These are phyloP conservation scores for Stenichneumon culpator DNA, from an alignment of 2,888 invertebrate genomes.

Conservation along the genomic window DNA sequence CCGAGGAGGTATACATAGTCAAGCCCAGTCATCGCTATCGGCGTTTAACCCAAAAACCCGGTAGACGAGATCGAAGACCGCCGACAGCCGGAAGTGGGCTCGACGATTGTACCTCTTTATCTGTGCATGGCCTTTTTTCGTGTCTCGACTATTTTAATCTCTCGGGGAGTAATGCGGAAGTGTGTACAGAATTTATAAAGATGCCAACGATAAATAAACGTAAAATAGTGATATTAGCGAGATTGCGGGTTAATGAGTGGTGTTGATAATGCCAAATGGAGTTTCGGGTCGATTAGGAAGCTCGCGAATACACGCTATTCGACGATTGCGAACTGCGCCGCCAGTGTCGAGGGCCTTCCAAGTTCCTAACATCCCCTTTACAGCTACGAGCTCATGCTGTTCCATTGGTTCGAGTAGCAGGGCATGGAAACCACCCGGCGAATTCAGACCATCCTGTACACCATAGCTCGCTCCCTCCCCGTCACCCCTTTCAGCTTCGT, in stretches of 20 bases:
- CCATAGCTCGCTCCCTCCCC: not conserved
- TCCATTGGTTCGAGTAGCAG: constrained; percentile 7
- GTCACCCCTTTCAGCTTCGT: constrained; percentile 11
- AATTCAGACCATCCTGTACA: not conserved
- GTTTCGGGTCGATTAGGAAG: constrained; percentile 45
- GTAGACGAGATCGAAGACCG: not conserved
- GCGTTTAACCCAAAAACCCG: constrained; percentile 2
- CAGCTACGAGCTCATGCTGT: not conserved
- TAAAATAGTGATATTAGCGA: not conserved
- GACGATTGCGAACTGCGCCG: not conserved
- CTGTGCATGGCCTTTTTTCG: not conserved
- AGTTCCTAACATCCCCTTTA: constrained; percentile 24
- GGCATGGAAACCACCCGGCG: constrained; percentile 25
- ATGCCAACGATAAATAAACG: no score
- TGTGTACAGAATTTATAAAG: no score
- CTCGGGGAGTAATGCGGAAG: no score
- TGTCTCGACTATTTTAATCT: not conserved
- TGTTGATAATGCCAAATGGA: constrained; percentile 43
- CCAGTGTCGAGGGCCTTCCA: constrained; percentile 31
- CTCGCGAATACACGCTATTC: constrained; percentile 36
- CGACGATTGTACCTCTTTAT: not conserved
- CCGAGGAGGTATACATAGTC: not conserved
- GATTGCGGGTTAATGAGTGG: constrained; percentile 20
- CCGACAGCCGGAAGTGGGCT: not conserved
- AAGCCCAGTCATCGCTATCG: not conserved